Conservation (phyloP, 2,888 invertebrate genomes). For the Liodrosophila aerea region DNA sequence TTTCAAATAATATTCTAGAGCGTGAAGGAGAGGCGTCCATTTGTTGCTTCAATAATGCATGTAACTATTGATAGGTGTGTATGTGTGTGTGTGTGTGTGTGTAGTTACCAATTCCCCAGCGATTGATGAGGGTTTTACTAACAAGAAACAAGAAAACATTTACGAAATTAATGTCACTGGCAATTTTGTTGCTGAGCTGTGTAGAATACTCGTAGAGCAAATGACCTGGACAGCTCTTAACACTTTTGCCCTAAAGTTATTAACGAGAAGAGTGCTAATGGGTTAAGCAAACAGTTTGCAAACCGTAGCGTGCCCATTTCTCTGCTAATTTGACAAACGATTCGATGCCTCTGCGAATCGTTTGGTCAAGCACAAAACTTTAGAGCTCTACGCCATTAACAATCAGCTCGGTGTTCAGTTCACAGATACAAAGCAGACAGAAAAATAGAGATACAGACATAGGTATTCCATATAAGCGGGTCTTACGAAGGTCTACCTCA, state of each 20-base stretch:
- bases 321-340: conserved; percentile 38
- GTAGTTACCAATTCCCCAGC: conserved; percentile 45
- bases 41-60: conserved; percentile 76
- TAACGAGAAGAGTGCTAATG: conserved; percentile 38
- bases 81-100: conserved; percentile 9
- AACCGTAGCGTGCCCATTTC: conserved; percentile 46
- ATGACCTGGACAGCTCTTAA: conserved; percentile 1
- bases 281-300: conserved; percentile 41
- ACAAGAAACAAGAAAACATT: conserved; percentile 50
- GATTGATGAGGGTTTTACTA: conserved; percentile 57
- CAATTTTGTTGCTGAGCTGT: conserved; percentile 35
- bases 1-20: conserved; percentile 63
- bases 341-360: conserved; percentile 38
- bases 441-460: conserved; percentile 9
- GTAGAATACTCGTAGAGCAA: conserved; percentile 3
- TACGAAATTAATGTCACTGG: conserved; percentile 64
- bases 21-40: conserved; percentile 32
- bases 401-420: conserved; percentile 1
- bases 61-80: conserved; percentile 14
- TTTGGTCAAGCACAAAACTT: conserved; percentile 40
- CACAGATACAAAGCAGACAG: conserved; percentile 40
- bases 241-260: conserved; percentile 14
- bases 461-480: conserved; percentile 36
- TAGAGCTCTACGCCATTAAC: conserved; percentile 18
- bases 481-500: conserved; percentile 28